These are phyloP conservation scores for Loripinus fragilis DNA, from an alignment of 2,888 invertebrate species.

Conservation along the genomic window DNA sequence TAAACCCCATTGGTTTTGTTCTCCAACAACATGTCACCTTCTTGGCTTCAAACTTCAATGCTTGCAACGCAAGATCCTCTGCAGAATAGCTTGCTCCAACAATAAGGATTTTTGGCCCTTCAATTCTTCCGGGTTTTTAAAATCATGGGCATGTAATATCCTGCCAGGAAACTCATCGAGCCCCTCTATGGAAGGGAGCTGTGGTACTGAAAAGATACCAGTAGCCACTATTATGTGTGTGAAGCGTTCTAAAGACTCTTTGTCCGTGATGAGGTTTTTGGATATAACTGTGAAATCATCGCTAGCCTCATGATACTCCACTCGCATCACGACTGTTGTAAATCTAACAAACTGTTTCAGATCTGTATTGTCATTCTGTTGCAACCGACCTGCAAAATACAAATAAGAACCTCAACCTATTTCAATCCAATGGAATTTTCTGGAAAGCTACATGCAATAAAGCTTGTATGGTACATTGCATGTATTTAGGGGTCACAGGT, in stretches of 20 bases:
- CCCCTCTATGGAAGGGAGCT: constrained; percentile 30
- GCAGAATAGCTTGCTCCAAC: constrained; percentile 46
- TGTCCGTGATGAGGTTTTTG: constrained; percentile 18
- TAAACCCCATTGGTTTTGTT: constrained; percentile 51
- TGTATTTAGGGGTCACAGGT: too few relatives aligned
- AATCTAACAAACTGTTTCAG: constrained; percentile 26
- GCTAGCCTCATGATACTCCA: constrained; percentile 24
- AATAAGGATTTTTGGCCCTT: constrained; percentile 15
- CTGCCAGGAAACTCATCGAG: constrained; percentile 37
- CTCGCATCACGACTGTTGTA: constrained; percentile 35
- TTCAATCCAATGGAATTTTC: too few relatives aligned
- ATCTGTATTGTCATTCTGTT: not conserved
- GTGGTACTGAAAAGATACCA: constrained; percentile 33
- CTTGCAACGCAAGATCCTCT: constrained; percentile 35
- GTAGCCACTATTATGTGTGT: constrained; percentile 33
- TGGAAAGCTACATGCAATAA: too few relatives aligned
- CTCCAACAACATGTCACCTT: constrained; percentile 39
- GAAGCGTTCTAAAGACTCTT: not conserved
- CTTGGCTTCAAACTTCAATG: constrained; percentile 36
- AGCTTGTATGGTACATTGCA: too few relatives aligned
- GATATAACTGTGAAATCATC: constrained; percentile 26
- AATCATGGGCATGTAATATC: constrained; percentile 44
- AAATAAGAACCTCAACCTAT: too few relatives aligned
- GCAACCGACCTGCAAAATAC: constrained; percentile 28
- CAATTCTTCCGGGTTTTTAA: constrained; percentile 35